Evolutionary conservation across 2,113 vertebrate species (phyloP).

Genomic region (Empidonax traillii): DNA sequence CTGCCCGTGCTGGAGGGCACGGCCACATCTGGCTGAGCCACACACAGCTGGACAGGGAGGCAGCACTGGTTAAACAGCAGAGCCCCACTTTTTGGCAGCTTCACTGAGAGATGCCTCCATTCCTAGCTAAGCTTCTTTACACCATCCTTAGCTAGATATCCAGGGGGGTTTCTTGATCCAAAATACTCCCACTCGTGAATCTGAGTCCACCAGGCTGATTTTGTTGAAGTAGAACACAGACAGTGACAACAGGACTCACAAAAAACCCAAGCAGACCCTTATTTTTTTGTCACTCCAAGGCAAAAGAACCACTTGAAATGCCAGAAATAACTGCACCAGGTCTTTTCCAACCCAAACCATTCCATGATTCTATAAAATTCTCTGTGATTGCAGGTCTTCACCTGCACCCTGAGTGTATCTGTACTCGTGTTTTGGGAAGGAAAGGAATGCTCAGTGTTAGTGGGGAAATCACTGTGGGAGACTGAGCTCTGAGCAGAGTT

Average conservation of each 20-base stretch:
- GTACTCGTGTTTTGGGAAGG: not conserved
- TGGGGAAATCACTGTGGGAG: not conserved
- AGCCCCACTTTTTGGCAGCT: not conserved
- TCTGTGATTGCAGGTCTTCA: not conserved
- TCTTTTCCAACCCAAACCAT: not conserved
- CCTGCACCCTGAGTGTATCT: not conserved
- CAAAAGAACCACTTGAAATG: not conserved
- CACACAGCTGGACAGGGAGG: not conserved
- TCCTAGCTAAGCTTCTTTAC: not conserved
- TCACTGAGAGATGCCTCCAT: not conserved
- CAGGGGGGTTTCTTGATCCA: not conserved
- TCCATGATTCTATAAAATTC: not conserved
- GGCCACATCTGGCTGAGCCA: not conserved
- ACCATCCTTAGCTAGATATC: not conserved
- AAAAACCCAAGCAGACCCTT: not conserved
- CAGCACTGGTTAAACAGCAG: not conserved
- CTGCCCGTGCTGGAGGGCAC: not conserved
- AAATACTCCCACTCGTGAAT: not conserved
- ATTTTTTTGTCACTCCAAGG: not conserved
- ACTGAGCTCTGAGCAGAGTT: not conserved
- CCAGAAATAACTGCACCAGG: not conserved
- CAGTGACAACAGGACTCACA: not conserved
- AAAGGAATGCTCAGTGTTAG: not conserved
- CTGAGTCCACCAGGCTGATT: not conserved
- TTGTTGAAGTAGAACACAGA: fast-evolving